Base-by-base conservation (phyloP, 2,797 vertebrate species). In the Euphonia xanthogaster region DNA sequence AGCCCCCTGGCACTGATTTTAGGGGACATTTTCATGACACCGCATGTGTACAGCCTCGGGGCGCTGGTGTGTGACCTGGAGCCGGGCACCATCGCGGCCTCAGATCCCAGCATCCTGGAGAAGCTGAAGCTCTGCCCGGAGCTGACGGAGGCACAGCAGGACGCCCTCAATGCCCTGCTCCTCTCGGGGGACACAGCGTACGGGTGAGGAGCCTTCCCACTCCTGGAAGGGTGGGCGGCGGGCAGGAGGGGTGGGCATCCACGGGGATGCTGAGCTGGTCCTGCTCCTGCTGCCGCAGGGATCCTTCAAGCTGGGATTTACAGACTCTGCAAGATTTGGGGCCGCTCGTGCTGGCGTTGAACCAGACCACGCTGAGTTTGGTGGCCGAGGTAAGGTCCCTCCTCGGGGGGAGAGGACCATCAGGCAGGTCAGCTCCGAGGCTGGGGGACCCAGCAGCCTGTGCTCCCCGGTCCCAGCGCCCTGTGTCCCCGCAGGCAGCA, bases 1-100 rank as follows among this genome's bases (percentile, higher is more conserved):
- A 47, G 9, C 51, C 8, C 45, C 48, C 7, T 1, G 2, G 30
- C 60, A 4, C 30, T 2, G 48, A 44, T 27, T 21, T 23, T 20
- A 19, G 35, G 72, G 50, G 30, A 27, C 5, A 1, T 51, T 51
- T 63, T 24, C 35, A 3, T 3, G 3, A 10, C 27, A 1, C 7
- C 27, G 31, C 37, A 0, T 0, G 2, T 22, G 20, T 45, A 4
- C 67, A 67, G 86, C 35, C 97, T 98, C 0, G 94, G 97, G 20
- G 67, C 11, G 1, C 84, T 97, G 91, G 86, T 91, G 57, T 98
- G 98, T 1, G 97, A 97, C 90, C 89, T 97, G 97, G 95, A 97
- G 5, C 71, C 95, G 0, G 63, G 78, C 47, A 86, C 58, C 91
- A 84, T 98, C 27, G 1, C 9, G 0, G 75, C 96, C 7, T 93